Evolutionary conservation across 2,888 invertebrate genomes (phyloP).

Genomic region (Metopia argyrocephala): DNA sequence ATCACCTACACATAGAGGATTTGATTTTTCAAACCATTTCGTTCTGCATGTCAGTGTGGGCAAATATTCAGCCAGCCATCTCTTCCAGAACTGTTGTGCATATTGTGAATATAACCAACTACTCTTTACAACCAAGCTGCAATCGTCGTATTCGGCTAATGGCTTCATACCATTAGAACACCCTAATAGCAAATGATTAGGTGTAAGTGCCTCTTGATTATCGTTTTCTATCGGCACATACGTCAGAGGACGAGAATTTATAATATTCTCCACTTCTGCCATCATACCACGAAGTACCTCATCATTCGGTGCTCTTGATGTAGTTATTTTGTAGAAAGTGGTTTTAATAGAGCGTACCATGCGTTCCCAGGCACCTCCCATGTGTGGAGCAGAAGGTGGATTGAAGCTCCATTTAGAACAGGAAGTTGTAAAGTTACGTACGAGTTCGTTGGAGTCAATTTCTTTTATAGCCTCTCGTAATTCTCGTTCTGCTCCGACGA

Average conservation of each 20-base stretch:
- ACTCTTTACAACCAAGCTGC: constrained; percentile 8
- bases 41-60: constrained; percentile 38
- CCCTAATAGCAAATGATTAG: constrained; percentile 43
- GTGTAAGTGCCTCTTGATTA: constrained; percentile 21
- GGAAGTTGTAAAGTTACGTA: background rate
- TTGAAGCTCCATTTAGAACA: background rate
- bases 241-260: background rate
- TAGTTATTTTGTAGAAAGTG: background rate
- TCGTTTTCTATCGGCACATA: constrained; percentile 28
- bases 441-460: background rate
- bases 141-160: constrained; percentile 33
- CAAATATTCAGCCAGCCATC: constrained; percentile 44
- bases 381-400: background rate
- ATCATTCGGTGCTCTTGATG: background rate
- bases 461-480: background rate
- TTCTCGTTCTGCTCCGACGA: no score
- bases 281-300: background rate
- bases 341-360: background rate
- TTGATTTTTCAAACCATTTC: constrained; percentile 47
- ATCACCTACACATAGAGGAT: constrained; percentile 33
- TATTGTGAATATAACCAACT: constrained; percentile 34
- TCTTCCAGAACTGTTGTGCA: constrained; percentile 39
- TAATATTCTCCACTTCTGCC: no score
- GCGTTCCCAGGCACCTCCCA: no score
- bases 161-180: constrained; percentile 50